These are phyloP conservation scores for Corticium candelabrum DNA, from an alignment of 37 sponge, comb jelly and placozoan species.

Conservation along the genomic window DNA sequence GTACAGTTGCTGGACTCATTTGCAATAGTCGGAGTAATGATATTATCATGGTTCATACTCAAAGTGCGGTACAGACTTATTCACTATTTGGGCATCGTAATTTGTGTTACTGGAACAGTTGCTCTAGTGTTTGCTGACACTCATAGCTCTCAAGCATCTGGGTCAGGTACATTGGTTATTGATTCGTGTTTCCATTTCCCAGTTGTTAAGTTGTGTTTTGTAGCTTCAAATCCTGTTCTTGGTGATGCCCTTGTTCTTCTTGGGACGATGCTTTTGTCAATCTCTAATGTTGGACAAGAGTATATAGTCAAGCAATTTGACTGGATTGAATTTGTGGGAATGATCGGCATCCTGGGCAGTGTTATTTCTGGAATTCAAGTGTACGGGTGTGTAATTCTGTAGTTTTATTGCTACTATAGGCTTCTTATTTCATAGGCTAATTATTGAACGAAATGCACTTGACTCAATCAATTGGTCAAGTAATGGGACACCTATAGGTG, in stretches of 20 bases:
- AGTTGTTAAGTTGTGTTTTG: background rate
- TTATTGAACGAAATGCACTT: background rate
- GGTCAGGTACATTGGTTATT: conserved; percentile 10
- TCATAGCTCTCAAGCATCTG: background rate
- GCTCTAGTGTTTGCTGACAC: conserved; percentile 59
- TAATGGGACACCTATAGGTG: background rate
- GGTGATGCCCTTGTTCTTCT: conserved; percentile 60
- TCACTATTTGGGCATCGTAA: conserved; percentile 62
- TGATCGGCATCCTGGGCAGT: conserved; percentile 55
- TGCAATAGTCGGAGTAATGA: conserved; percentile 48
- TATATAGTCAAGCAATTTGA: conserved; percentile 62
- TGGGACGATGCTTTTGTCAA: conserved; percentile 56
- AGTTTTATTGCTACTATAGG: background rate
- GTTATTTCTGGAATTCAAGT: conserved; percentile 62
- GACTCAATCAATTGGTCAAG: background rate
- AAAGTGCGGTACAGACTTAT: conserved; percentile 42
- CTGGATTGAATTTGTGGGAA: conserved; percentile 53
- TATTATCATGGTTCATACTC: conserved; percentile 72
- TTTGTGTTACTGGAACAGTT: conserved; percentile 57
- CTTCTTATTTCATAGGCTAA: background rate
- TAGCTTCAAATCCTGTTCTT: conserved; percentile 31
- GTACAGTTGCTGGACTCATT: conserved; percentile 65
- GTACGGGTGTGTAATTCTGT: conserved; percentile 25
- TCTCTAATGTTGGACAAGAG: conserved; percentile 72
- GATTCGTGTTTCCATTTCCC: background rate